These are phyloP conservation scores for Trematomus loennbergii DNA, from an alignment of 2,113 vertebrate genomes.

Conservation along the genomic window DNA sequence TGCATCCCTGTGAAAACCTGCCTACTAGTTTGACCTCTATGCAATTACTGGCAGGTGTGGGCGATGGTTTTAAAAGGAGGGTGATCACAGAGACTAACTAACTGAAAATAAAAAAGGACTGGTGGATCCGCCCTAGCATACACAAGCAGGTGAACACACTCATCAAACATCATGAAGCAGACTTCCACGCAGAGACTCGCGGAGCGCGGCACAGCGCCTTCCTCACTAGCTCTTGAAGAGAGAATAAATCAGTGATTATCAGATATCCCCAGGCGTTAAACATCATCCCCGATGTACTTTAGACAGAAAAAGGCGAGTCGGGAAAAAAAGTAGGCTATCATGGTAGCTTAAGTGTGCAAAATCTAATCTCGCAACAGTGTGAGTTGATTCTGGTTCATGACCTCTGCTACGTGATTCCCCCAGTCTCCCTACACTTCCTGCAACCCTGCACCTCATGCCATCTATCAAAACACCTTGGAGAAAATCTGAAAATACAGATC, in stretches of 20 bases:
- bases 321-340: neutral
- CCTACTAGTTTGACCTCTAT: slow-evolving; percentile 58
- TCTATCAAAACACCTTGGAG: slow-evolving; percentile 1
- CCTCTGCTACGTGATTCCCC: neutral
- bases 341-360: slow-evolving; percentile 2
- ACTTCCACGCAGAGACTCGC: slow-evolving; percentile 37
- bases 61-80: slow-evolving; percentile 12
- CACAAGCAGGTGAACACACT: slow-evolving; percentile 10
- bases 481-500: slow-evolving; percentile 14
- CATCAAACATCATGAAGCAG: slow-evolving; percentile 56
- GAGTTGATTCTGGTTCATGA: slow-evolving; percentile 14
- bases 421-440: neutral
- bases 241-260: slow-evolving; percentile 70
- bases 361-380: neutral
- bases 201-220: slow-evolving; percentile 36
- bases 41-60: slow-evolving; percentile 53
- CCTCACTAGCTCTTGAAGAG: slow-evolving; percentile 35
- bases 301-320: neutral
- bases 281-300: slow-evolving; percentile 44
- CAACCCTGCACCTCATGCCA: neutral
- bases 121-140: slow-evolving; percentile 10
- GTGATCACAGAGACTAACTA: slow-evolving; percentile 49
- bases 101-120: slow-evolving; percentile 28
- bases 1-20: slow-evolving; percentile 18
- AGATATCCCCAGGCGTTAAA: slow-evolving; percentile 53